Evolutionary conservation across 2,113 vertebrate genomes (phyloP), one percentile per base, ranked within the genome.

Genomic region (Camelus bactrianus): DNA sequence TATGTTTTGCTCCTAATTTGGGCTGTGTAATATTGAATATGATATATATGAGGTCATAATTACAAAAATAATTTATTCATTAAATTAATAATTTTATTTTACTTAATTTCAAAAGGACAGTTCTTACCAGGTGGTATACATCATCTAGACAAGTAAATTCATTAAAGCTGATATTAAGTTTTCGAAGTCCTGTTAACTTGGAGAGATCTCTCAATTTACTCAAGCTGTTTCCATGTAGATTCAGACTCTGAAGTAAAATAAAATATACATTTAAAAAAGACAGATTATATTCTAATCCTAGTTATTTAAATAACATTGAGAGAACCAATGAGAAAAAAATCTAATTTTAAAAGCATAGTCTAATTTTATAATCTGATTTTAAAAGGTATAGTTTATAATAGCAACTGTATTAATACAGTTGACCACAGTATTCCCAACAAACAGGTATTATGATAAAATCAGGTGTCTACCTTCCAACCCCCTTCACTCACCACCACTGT

Each of bases 161-260:
- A 79, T 99, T 99, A 95, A 99, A 99, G 95, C 98, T 99, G 97
- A 99, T 97, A 32, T 96, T 99, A 70, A 99, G 98, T 72, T 98
- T 99, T 89, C 97, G 98, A 91, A 99, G 97, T 73, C 98, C 96
- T 0, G 97, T 98, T 81, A 99, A 98, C 76, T 95, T 98, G 95
- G 98, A 99, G 83, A 99, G 98, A 91, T 98, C 99, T 93, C 98
- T 98, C 84, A 99, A 95, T 62, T 97, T 99, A 84, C 94, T 99
- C 96, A 99, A 98, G 90, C 98, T 98, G 97, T 99, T 99, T 60
- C 98, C 98, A 75, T 99, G 99, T 97, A 99, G 98, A 98, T 99
- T 99, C 95, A 99, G 98, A 95, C 98, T 98, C 99, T 99, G 92
- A 73, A 72, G 67, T 54, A 85, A 91, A 96, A 91, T 26, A 72